Conservation (phyloP, 2,797 vertebrate genomes). For the Phalanger gymnotis region DNA sequence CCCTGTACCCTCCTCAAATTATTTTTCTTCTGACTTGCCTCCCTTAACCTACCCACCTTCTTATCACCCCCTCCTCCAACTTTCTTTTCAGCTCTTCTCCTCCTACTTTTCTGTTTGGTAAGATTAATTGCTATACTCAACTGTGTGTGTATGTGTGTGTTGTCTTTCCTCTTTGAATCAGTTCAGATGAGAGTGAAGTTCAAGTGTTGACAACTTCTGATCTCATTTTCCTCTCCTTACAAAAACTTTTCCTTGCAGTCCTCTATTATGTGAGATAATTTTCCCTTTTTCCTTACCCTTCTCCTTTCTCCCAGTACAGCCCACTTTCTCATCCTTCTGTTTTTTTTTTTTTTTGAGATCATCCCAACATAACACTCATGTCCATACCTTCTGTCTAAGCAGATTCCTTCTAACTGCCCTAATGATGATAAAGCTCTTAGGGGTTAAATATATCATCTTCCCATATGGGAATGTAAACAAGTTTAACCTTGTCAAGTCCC, state of each 20-base stretch:
- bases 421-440: neutral
- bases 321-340: neutral
- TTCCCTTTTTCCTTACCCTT: neutral
- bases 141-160: too few species aligned
- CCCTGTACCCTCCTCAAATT: neutral
- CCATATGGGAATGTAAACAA: neutral
- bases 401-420: neutral
- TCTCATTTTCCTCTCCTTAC: neutral
- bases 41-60: neutral
- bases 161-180: neutral
- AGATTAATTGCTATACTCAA: neutral
- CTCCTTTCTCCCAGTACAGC: neutral
- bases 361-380: neutral
- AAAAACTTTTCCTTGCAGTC: neutral
- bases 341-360: neutral
- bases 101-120: neutral
- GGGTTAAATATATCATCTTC: neutral
- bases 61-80: neutral
- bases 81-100: neutral
- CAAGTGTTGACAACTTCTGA: neutral
- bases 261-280: neutral
- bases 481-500: neutral
- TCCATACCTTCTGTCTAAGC: neutral
- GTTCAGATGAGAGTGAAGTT: neutral
- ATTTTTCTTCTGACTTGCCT: neutral